These are phyloP conservation scores for Frankliniella intonsa DNA, from an alignment of 2,888 invertebrate genomes.

Conservation along the genomic window DNA sequence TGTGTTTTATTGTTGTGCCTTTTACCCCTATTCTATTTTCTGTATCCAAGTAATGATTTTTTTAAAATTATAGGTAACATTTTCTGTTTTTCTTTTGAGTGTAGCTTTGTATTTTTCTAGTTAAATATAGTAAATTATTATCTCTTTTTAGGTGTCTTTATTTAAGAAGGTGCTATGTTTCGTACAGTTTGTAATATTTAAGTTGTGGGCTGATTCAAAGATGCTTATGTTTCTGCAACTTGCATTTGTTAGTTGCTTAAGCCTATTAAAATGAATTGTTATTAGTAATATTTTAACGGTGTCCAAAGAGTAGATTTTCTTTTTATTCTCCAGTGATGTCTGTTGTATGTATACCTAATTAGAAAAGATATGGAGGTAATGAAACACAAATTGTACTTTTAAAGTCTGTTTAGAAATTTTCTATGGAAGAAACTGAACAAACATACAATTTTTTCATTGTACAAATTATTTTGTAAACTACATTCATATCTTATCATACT, in stretches of 20 bases:
- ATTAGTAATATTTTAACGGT: neutral
- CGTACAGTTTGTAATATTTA: neutral
- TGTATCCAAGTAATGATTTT: neutral
- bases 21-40: neutral
- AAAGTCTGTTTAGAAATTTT: neutral
- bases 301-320: no score
- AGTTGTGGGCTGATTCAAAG: no score
- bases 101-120: no score
- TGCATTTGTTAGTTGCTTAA: neutral
- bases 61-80: neutral
- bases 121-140: no score
- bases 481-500: neutral
- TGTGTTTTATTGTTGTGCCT: no score
- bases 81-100: neutral
- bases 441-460: slow-evolving; percentile 6
- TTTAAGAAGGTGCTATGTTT: neutral
- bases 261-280: neutral
- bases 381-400: neutral
- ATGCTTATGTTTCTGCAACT: no score
- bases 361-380: neutral
- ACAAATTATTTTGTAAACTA: slow-evolving; percentile 12
- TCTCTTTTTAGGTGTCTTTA: neutral
- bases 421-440: slow-evolving; percentile 10
- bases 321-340: no score
- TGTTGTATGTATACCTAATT: no score